Conservation (phyloP, 2,888 invertebrate genomes). For the Ischnura elegans region DNA sequence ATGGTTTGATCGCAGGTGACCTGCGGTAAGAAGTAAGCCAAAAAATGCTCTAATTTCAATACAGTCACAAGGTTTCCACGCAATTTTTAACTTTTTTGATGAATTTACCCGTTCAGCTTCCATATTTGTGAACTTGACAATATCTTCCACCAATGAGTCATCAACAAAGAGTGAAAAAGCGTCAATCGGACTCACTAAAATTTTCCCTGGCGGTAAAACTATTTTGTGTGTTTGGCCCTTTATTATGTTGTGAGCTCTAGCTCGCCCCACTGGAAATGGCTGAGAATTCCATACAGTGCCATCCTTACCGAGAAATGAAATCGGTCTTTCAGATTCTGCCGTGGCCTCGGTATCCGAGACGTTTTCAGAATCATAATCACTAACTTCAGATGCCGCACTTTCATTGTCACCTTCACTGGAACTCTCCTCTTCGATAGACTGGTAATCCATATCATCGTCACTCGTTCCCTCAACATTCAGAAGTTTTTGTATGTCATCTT, state of each 20-base stretch:
- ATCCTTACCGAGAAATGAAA: conserved; percentile 1
- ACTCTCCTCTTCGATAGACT: background rate
- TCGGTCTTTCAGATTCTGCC: background rate
- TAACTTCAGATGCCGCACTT: background rate
- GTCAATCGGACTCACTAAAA: background rate
- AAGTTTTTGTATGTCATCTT: background rate
- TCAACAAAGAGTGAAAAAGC: conserved; percentile 1
- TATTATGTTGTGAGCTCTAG: conserved; percentile 1
- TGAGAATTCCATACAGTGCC: background rate
- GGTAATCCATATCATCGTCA: background rate
- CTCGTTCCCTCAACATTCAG: background rate
- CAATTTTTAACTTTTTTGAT: too few species aligned
- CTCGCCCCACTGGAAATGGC: background rate
- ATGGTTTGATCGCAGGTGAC: too few species aligned
- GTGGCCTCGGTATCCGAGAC: too few species aligned
- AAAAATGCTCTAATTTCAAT: too few species aligned
- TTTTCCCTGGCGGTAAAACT: background rate
- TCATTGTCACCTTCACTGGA: background rate
- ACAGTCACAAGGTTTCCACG: too few species aligned
- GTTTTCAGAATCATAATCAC: too few species aligned
- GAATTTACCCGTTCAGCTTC: too few species aligned
- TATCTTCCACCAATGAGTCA: too few species aligned
- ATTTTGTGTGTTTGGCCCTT: background rate
- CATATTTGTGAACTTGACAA: too few species aligned
- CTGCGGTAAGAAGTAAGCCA: too few species aligned